Evolutionary conservation across 2,888 invertebrate species (phyloP).

Genomic region (Griposia aprilina): DNA sequence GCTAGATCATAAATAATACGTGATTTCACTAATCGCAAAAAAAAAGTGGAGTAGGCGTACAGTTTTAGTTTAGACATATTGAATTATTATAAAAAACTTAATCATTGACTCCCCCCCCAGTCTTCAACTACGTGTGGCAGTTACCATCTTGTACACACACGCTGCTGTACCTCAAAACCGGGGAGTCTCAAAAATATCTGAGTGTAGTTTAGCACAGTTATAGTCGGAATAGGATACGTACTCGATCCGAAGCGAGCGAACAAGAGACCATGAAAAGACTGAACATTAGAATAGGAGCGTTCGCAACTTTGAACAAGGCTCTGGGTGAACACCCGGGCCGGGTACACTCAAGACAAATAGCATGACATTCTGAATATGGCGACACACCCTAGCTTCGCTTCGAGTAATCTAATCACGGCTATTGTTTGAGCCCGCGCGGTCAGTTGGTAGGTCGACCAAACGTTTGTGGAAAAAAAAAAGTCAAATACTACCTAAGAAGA

Average conservation of each 20-base stretch:
- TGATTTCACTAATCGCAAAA: neutral
- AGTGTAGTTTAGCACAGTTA: neutral
- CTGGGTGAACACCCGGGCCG: no score
- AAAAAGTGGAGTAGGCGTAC: no score
- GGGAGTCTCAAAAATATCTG: neutral
- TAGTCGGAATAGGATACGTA: conserved; percentile 3
- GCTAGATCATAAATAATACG: neutral
- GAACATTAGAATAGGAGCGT: conserved; percentile 5
- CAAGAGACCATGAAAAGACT: conserved; percentile 22
- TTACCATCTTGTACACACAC: neutral
- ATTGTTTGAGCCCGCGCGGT: no score
- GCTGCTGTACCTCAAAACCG: neutral
- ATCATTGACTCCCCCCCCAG: neutral
- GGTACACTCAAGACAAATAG: neutral
- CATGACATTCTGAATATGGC: neutral
- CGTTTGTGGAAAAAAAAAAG: neutral
- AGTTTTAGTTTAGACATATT: conserved; percentile 12
- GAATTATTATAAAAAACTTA: conserved; percentile 7
- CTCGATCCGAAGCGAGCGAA: neutral
- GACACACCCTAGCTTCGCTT: neutral
- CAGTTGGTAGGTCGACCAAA: neutral
- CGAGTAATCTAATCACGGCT: neutral
- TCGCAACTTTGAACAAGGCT: neutral
- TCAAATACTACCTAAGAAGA: neutral
- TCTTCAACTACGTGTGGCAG: neutral